Evolutionary conservation across 1,140 invertebrate genomes (phyloP).

Genomic region (Drosophila bipectinata): DNA sequence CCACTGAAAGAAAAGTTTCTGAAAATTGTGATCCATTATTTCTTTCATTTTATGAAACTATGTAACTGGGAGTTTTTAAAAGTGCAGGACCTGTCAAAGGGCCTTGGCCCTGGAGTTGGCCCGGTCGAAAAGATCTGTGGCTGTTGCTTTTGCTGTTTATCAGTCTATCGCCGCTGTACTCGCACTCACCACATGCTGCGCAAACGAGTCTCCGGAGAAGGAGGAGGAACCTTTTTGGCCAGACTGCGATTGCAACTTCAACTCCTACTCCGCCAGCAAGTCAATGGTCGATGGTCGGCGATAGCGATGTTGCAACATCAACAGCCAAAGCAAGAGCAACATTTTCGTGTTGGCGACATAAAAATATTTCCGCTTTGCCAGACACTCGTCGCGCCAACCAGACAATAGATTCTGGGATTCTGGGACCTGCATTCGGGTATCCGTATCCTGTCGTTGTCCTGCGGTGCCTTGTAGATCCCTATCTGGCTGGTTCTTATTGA

Average conservation of each 20-base stretch:
- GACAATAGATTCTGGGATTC: conserved; percentile 53
- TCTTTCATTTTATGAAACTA: too few relatives aligned
- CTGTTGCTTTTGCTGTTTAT: conserved; percentile 64
- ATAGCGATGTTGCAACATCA: conserved; percentile 49
- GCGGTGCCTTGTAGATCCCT: conserved; percentile 62
- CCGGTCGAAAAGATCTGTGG: conserved; percentile 27
- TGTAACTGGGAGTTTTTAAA: conserved; percentile 6
- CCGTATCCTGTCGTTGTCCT: conserved; percentile 28
- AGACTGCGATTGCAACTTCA: conserved; percentile 1
- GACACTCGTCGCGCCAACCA: conserved; percentile 43
- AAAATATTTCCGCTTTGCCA: conserved; percentile 74
- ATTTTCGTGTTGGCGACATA: conserved; percentile 71
- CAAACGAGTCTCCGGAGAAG: conserved; percentile 27
- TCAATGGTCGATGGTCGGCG: conserved; percentile 53
- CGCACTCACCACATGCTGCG: conserved; percentile 74
- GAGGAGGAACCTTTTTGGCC: conserved; percentile 34
- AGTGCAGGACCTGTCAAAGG: conserved; percentile 47
- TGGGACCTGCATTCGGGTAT: conserved; percentile 35
- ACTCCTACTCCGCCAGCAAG: conserved; percentile 6
- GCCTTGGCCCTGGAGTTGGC: conserved; percentile 37
- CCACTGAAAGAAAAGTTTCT: background rate
- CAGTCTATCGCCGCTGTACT: conserved; percentile 72
- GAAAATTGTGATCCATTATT: background rate
- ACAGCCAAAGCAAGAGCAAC: conserved; percentile 44
- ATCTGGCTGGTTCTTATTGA: conserved; percentile 47